Evolutionary conservation across 2,797 vertebrate species (phyloP).

Genomic region (Sebastes flavidus): DNA sequence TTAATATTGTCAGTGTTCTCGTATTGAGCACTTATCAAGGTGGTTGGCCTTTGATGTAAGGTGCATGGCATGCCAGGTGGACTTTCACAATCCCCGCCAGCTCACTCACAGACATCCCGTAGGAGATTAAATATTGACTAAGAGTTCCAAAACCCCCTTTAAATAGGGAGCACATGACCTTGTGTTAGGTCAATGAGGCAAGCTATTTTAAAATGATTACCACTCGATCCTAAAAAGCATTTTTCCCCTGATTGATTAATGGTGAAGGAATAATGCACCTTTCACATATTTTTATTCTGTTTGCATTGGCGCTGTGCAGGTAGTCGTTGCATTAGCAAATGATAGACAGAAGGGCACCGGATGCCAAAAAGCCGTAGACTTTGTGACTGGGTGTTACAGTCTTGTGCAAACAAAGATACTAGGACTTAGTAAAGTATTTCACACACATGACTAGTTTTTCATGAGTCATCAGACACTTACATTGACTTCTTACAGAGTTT

Average conservation of each 20-base stretch:
- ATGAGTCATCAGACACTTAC: not conserved
- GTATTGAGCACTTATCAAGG: not conserved
- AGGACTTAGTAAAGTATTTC: constrained; percentile 1
- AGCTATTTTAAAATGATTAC: constrained; percentile 1
- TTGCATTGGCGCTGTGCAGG: not conserved
- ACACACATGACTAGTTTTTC: constrained; percentile 13
- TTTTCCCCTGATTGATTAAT: not conserved
- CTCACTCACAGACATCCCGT: constrained; percentile 24
- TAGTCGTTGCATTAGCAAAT: not conserved
- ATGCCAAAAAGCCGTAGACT: constrained; percentile 28
- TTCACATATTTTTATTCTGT: not conserved
- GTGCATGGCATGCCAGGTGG: constrained; percentile 9
- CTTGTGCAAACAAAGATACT: constrained; percentile 39
- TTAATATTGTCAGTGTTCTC: not conserved
- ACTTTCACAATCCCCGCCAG: constrained; percentile 45
- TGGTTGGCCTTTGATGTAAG: constrained; percentile 3
- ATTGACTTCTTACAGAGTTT: not conserved
- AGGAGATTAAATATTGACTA: constrained; percentile 75
- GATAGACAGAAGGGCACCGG: not conserved
- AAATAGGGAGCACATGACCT: constrained; percentile 11
- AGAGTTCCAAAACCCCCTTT: constrained; percentile 31
- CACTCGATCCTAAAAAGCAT: not conserved
- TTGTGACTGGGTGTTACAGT: constrained; percentile 29
- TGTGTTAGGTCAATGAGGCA: not conserved
- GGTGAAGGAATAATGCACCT: not conserved